These are phyloP conservation scores for Picus viridis DNA, from an alignment of 2,797 vertebrate species.

Conservation along the genomic window DNA sequence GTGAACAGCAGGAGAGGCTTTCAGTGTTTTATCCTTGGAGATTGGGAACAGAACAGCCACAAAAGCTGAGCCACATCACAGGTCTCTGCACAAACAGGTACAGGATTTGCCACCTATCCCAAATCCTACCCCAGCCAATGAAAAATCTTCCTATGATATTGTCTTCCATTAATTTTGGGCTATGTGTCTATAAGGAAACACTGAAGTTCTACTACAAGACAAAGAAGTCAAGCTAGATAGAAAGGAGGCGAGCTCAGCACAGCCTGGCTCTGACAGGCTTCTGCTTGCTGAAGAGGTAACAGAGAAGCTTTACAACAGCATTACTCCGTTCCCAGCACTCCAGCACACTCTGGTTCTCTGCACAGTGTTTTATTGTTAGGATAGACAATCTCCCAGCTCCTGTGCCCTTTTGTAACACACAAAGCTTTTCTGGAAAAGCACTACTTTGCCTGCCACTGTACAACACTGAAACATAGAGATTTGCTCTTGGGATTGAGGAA, in stretches of 20 bases:
- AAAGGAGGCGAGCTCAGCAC: fast-evolving
- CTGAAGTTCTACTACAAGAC: neutral
- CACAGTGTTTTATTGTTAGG: neutral
- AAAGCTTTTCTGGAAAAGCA: neutral
- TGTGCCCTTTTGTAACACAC: neutral
- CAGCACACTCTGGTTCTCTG: neutral
- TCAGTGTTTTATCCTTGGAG: neutral
- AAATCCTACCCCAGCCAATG: neutral
- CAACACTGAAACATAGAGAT: neutral
- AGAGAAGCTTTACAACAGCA: neutral
- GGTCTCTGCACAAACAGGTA: neutral
- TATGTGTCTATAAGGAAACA: neutral
- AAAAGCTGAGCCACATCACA: neutral
- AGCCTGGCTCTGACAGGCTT: neutral
- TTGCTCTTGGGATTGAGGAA: neutral
- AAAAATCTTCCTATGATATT: neutral
- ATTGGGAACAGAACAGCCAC: neutral
- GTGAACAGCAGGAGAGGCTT: neutral
- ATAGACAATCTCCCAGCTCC: neutral
- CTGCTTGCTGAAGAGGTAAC: neutral
- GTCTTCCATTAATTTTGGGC: neutral
- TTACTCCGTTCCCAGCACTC: neutral
- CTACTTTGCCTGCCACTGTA: neutral
- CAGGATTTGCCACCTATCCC: neutral
- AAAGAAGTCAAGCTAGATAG: neutral